These are phyloP conservation scores for Mythimna ferrago DNA, from an alignment of 2,888 invertebrate genomes.

Conservation along the genomic window DNA sequence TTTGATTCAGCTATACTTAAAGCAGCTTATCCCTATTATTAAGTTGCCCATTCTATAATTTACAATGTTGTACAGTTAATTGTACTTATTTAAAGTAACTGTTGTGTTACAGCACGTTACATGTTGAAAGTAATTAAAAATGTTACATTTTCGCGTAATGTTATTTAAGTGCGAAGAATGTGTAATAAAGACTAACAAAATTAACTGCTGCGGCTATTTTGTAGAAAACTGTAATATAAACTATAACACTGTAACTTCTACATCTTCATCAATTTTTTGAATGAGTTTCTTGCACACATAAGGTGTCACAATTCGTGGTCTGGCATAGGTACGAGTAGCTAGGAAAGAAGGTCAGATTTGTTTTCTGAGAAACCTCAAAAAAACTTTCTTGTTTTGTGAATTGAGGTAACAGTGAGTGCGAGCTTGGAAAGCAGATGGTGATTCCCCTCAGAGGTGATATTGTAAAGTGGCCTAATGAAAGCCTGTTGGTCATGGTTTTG, in stretches of 20 bases:
- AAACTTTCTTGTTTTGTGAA: no score
- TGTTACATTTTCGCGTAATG: slow-evolving; percentile 37
- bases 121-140: slow-evolving; percentile 47
- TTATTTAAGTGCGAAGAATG: slow-evolving; percentile 21
- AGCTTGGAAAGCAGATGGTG: no score
- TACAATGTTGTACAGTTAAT: slow-evolving; percentile 34
- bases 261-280: background rate
- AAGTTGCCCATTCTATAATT: slow-evolving; percentile 36
- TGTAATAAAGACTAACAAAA: background rate
- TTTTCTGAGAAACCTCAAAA: no score
- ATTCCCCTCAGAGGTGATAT: no score
- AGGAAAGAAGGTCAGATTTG: no score
- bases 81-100: slow-evolving; percentile 27
- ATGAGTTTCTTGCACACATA: no score
- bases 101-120: slow-evolving; percentile 40
- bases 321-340: no score
- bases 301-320: no score
- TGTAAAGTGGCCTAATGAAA: no score
- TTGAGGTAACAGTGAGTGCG: no score
- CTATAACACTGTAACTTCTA: background rate
- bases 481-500: no score
- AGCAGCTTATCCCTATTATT: slow-evolving; percentile 30
- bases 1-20: background rate
- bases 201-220: background rate
- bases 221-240: background rate